These are phyloP conservation scores for Pipa parva DNA, from an alignment of 2,113 vertebrate genomes.

Conservation along the genomic window DNA sequence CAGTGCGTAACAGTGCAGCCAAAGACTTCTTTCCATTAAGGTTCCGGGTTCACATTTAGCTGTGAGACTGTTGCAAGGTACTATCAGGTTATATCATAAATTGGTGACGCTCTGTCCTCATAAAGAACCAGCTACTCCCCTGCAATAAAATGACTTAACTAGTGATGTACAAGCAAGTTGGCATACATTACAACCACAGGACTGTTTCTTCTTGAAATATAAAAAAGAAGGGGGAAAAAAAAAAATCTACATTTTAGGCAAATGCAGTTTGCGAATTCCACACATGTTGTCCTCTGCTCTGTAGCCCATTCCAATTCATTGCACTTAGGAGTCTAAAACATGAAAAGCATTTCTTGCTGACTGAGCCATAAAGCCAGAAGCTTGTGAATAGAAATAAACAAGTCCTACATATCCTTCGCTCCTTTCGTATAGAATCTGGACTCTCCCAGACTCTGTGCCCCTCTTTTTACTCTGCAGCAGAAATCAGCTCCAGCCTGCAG, in stretches of 20 bases:
- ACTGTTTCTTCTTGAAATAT: slow-evolving; percentile 44
- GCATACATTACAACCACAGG: slow-evolving; percentile 50
- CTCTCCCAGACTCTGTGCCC: slow-evolving; percentile 54
- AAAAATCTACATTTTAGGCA: slow-evolving; percentile 54
- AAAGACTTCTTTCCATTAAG: slow-evolving; percentile 52
- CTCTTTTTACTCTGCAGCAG: slow-evolving; percentile 65
- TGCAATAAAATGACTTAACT: slow-evolving; percentile 75
- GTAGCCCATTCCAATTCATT: slow-evolving; percentile 54
- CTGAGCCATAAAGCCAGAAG: slow-evolving; percentile 46
- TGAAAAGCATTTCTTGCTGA: slow-evolving; percentile 53
- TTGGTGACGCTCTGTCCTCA: slow-evolving; percentile 68
- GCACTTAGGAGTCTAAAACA: slow-evolving; percentile 51
- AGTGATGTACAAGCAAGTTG: slow-evolving; percentile 59
- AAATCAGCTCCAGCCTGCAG: slow-evolving; percentile 60
- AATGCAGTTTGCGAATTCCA: slow-evolving; percentile 61
- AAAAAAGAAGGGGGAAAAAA: slow-evolving; percentile 39
- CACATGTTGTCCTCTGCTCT: slow-evolving; percentile 41
- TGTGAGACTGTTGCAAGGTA: slow-evolving; percentile 45
- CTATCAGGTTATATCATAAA: slow-evolving; percentile 55
- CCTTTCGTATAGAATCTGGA: slow-evolving; percentile 52
- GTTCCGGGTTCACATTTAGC: slow-evolving; percentile 48
- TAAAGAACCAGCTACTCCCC: slow-evolving; percentile 65
- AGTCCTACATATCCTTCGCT: slow-evolving; percentile 44
- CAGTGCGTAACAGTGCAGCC: slow-evolving; percentile 49
- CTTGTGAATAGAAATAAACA: too few relatives aligned